Base-by-base conservation (phyloP, 2,113 vertebrate species). In the Podarcis raffonei region DNA sequence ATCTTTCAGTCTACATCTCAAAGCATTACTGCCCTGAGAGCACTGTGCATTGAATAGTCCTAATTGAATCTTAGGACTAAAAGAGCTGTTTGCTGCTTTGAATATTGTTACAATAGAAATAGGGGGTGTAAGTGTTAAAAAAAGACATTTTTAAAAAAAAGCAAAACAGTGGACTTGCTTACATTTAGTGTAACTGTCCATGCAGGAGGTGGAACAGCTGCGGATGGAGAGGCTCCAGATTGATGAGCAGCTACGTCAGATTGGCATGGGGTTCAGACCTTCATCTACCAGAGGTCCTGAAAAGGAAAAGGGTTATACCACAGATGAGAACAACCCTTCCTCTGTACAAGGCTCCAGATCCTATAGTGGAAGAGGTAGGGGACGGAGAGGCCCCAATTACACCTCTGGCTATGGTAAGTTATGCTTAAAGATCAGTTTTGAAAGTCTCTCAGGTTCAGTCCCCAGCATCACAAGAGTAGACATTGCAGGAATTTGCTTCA, bases 161-260 rank as follows among this genome's bases (percentile, higher is more conserved):
- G 11, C 85, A 79, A 4, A 27, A 9, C 37, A 8, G 30, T 25
- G n/a, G 30, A 59, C 32, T 48, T 81, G n/a, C 53, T n/a, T n/a
- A 25, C 76, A 27, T 84, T 89, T 0, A 23, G 62, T 71, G 66
- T 91, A 48, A 91, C 91, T 83, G 81, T 59, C 89, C 42, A 53
- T 37, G 3, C 93, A 99, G 99, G 99, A 99, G 95, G 99, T 99
- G n/a, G 99, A 99, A 91, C 98, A 99, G 42, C 97, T 99, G 92
- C 97, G 99, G 87, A 94, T 99, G 97, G 99, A 99, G 95, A 97
- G 99, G 84, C 97, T 99, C 91, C 98, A 99, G 94, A 99, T 99
- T 7, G 99, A 99, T 30, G 99, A 99, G 65, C 99, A 99, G 82
- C 93, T 99, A 48, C 98, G 99, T 89, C 98, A 99, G 96, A 98